Evolutionary conservation across 2,797 vertebrate species (phyloP).

Genomic region (Coilia nasus): DNA sequence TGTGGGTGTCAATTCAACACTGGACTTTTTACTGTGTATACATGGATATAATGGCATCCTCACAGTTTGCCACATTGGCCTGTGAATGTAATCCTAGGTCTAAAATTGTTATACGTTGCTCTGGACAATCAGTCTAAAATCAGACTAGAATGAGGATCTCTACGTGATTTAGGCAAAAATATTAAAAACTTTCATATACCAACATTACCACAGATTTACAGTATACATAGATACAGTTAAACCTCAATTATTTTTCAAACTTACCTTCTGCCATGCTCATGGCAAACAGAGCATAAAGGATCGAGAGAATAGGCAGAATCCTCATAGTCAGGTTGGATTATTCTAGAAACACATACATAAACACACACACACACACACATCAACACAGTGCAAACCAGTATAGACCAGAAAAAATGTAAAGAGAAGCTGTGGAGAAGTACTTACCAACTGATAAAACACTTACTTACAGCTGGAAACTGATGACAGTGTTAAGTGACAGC

Average conservation of each 20-base stretch:
- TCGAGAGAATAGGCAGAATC: neutral
- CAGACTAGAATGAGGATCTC: too few relatives aligned
- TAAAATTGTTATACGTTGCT: too few relatives aligned
- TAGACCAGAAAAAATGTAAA: neutral
- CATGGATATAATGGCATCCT: too few relatives aligned
- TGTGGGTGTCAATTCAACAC: too few relatives aligned
- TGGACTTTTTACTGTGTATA: too few relatives aligned
- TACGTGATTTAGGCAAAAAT: too few relatives aligned
- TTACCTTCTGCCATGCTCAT: slow-evolving; percentile 9
- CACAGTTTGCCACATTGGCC: too few relatives aligned
- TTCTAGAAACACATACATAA: neutral
- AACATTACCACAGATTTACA: neutral
- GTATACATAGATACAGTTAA: neutral
- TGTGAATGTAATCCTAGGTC: too few relatives aligned
- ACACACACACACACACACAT: neutral
- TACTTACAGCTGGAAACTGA: neutral
- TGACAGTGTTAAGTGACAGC: neutral
- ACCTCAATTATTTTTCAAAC: neutral
- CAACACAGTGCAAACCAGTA: neutral
- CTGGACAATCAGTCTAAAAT: too few relatives aligned
- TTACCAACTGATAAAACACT: neutral
- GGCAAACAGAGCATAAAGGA: slow-evolving; percentile 11
- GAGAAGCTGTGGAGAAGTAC: neutral
- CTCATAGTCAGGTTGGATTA: neutral
- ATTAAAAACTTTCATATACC: neutral